Evolutionary conservation across 2,888 invertebrate species (phyloP), one percentile per base, ranked within the genome.

Genomic region (Melinaea marsaeus): DNA sequence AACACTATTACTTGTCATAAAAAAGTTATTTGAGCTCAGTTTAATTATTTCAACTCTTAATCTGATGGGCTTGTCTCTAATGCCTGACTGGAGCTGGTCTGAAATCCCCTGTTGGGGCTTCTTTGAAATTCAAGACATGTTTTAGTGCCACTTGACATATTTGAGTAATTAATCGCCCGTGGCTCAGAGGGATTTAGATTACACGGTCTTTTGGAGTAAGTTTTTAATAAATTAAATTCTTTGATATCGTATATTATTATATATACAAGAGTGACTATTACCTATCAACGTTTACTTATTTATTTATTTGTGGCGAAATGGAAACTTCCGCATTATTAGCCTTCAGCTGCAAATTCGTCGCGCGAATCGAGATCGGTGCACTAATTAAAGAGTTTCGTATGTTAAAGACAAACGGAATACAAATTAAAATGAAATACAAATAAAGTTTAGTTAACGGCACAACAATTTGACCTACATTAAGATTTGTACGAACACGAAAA

Each of bases 41-140:
- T 51, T 32, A 51, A 51, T 51, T 51, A 51, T 51, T 51, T 51
- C 7, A 42, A 42, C 7, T 42, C 51, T 51, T 51, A 51, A 51
- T 51, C 51, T 51, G 51, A 51, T 51, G 42, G 11, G 42, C 42
- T 42, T 51, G 51, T 51, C 51, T 51, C 32, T 51, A 51, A 51
- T 51, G 51, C 51, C 22, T 32, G 51, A 51, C 32, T 51, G 51
- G 51, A 51, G n/a, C 51, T 32, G 32, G 51, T 51, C n/a, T 32
- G 51, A 22, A 32, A 51, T 51, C 51, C 51, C 51, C 32, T 51
- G 51, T 51, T 51, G 51, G 51, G 51, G 51, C 51, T 51, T 51
- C 51, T 51, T 32, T 51, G 51, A 32, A 51, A 51, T 51, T 32
- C 32, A 9, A 51, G 51, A 7, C 42, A 11, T 51, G 51, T 51